These are phyloP conservation scores for Scophthalmus maximus DNA, from an alignment of 2,113 vertebrate genomes.

Conservation along the genomic window DNA sequence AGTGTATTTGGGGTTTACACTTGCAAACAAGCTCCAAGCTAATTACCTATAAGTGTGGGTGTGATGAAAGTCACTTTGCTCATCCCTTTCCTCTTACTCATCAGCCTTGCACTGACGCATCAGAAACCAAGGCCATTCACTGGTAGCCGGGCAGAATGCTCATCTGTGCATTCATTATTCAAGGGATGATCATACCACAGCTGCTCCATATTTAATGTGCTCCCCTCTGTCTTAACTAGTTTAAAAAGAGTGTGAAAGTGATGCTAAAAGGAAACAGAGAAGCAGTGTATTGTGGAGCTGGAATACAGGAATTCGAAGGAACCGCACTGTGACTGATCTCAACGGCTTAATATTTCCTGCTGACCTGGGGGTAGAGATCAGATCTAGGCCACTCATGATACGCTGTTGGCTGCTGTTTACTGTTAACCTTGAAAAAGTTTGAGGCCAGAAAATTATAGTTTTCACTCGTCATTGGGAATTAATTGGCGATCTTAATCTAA, in stretches of 20 bases:
- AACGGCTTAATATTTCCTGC: conserved; percentile 38
- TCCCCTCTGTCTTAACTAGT: conserved; percentile 60
- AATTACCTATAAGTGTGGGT: conserved; percentile 45
- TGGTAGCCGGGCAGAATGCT: conserved; percentile 67
- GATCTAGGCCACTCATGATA: conserved; percentile 47
- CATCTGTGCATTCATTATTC: conserved; percentile 79
- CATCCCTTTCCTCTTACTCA: conserved; percentile 47
- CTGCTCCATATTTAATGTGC: conserved; percentile 70
- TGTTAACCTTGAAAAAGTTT: conserved; percentile 32
- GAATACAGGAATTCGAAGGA: conserved; percentile 22
- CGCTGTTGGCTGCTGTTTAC: conserved; percentile 19
- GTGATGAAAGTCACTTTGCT: conserved; percentile 41
- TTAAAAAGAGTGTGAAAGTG: conserved; percentile 48
- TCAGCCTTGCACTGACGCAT: conserved; percentile 48
- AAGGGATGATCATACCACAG: conserved; percentile 64
- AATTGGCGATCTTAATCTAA: neutral
- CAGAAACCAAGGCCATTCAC: conserved; percentile 66
- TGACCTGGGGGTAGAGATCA: conserved; percentile 53
- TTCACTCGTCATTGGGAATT: neutral
- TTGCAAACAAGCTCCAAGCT: conserved; percentile 33
- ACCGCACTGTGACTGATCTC: conserved; percentile 33
- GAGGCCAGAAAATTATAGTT: neutral
- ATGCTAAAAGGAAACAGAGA: conserved; percentile 35
- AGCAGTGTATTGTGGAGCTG: conserved; percentile 3
- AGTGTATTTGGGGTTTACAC: conserved; percentile 18